Evolutionary conservation across 2,113 vertebrate genomes (phyloP).

Genomic region (Mormyrus iriodes): DNA sequence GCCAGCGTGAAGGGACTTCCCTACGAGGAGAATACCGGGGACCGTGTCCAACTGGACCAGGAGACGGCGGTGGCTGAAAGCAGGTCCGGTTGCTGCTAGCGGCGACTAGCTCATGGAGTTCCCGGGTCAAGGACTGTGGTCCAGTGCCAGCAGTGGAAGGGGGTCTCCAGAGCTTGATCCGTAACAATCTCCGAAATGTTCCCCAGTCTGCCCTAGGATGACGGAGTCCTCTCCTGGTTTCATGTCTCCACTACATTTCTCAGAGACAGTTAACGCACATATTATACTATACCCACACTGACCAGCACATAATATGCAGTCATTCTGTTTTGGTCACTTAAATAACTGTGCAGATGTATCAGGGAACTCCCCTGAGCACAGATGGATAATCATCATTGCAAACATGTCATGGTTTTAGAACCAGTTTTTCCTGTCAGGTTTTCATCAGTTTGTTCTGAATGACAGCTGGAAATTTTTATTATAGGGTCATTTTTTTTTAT

Average conservation of each 20-base stretch:
- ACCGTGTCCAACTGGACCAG: conserved; percentile 78
- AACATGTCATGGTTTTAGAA: neutral
- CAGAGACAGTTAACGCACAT: neutral
- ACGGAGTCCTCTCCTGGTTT: neutral
- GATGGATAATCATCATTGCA: neutral
- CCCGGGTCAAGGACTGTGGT: conserved; percentile 24
- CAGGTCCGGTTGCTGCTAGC: conserved; percentile 89
- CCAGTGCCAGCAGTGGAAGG: conserved; percentile 7
- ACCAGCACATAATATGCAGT: neutral
- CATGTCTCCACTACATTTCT: conserved; percentile 5
- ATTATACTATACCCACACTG: neutral
- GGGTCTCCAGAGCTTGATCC: neutral
- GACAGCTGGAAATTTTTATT: neutral
- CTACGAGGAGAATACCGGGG: conserved; percentile 76
- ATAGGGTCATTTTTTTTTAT: neutral
- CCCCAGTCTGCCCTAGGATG: neutral
- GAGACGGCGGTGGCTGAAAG: conserved; percentile 69
- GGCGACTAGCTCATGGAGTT: neutral
- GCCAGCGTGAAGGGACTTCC: conserved; percentile 77
- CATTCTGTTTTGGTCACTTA: neutral
- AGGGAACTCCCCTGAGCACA: neutral
- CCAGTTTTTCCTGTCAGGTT: neutral
- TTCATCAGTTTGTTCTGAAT: neutral
- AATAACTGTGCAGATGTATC: neutral
- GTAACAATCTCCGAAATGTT: neutral